Conservation (phyloP, 2,113 vertebrate species). For the Ahaetulla prasina region DNA sequence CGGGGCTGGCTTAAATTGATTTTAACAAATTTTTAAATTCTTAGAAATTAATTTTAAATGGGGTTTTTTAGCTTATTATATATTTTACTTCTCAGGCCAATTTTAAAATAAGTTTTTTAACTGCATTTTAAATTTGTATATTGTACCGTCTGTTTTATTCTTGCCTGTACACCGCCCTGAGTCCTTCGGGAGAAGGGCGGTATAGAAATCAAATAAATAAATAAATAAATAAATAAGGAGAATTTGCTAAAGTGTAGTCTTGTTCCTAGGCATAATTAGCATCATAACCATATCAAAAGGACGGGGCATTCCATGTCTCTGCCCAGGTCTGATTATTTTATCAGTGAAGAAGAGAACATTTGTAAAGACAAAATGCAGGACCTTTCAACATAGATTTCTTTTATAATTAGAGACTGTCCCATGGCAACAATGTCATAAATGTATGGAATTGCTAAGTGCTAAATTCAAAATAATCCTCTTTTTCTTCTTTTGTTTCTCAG, state of each 20-base stretch:
- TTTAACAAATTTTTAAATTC: too few species aligned
- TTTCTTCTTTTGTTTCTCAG: neutral
- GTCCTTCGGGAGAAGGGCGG: too few species aligned
- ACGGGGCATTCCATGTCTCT: neutral
- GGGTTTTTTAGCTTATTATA: too few species aligned
- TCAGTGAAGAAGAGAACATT: neutral
- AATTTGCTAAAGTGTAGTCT: neutral
- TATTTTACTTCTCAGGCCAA: too few species aligned
- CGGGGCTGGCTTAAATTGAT: too few species aligned
- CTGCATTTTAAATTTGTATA: too few species aligned
- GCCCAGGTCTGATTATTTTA: neutral
- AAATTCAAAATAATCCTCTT: neutral
- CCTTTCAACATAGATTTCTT: neutral
- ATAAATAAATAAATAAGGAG: too few species aligned
- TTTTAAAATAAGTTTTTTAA: too few species aligned
- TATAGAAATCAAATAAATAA: too few species aligned
- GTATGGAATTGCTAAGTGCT: neutral
- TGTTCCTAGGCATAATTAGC: accelerated
- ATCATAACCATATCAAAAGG: neutral
- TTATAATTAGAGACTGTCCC: neutral
- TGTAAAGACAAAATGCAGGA: neutral
- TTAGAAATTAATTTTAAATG: too few species aligned
- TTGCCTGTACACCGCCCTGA: too few species aligned
- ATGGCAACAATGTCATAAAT: neutral
- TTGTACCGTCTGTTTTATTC: too few species aligned